Base-by-base conservation (phyloP, 2,888 invertebrate species). In the Lamproptera curius region DNA sequence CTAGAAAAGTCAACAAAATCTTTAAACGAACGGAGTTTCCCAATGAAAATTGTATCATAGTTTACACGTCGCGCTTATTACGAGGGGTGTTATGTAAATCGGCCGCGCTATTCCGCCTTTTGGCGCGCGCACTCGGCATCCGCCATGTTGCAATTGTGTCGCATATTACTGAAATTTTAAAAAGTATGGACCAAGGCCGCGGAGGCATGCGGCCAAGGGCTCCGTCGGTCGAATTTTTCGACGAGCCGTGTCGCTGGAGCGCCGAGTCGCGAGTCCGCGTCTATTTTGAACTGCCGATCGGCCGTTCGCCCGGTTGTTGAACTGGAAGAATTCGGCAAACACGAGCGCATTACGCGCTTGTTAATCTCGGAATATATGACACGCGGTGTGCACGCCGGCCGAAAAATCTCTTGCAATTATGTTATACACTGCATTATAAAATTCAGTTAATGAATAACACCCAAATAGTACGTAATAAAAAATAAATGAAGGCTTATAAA, bases 311-410 rank as follows among this genome's bases (percentile, higher is more conserved):
- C 80, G 85, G 85, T 87, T 84, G 81, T 85, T 86, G 86, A 86
- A 85, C 86, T 85, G 83, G 71, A 78, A 82, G 83, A 83, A 83
- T 86, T 87, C 86, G 86, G 86, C 86, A 85, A 87, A 85, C 82
- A 79, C 73, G 64, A 72, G 71, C 80, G 76, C 71, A 79, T 81
- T 80, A 79, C 79, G 70, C 74, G 77, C 76, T 73, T 78, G 73
- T 76, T 78, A 76, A 79, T 78, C 77, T 79, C 61, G 53, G 62
- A 63, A 73, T 72, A 70, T 73, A 74, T 68, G 69, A 71, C 71
- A 68, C 67, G 61, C 55, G 62, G 52, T 59, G 51, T 62, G 66
- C 58, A 63, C 64, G 63, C 64, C 62, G 63, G 17, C 26, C 14
- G 14, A 33, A n/a, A n/a, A n/a, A n/a, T n/a, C n/a, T n/a, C n/a